A percentile compares a stretch with the other conserved stretches of the same genome.
Conservation (phyloP, 92 coral and sea anemone species). For the Zoanthus sociatus region DNA sequence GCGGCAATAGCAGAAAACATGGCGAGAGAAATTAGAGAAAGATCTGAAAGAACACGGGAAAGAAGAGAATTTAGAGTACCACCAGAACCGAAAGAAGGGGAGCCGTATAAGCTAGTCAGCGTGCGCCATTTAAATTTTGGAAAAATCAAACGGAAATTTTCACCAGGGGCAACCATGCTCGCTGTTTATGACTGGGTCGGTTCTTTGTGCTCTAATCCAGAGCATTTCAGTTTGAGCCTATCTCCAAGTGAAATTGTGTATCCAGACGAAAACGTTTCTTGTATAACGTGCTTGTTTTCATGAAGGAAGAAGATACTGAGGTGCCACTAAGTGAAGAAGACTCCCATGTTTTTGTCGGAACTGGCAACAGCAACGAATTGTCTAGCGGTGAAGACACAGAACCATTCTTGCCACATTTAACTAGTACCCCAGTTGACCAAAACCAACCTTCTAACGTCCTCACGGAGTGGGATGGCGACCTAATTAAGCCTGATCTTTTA, state of each 20-base stretch:
- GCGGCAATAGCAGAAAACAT: not conserved
- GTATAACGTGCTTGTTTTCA: constrained; percentile 5
- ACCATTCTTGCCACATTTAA: not conserved
- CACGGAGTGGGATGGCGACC: constrained; percentile 7
- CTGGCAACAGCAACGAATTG: not conserved
- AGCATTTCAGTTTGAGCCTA: constrained; percentile 37
- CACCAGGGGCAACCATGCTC: constrained; percentile 1
- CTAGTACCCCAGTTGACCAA: constrained; percentile 7
- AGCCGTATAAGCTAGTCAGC: not conserved
- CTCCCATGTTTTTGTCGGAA: not conserved
- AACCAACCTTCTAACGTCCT: not conserved
- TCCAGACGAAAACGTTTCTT: constrained; percentile 14
- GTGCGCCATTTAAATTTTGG: constrained; percentile 51
- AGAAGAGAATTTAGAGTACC: constrained; percentile 13
- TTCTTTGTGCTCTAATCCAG: constrained; percentile 41
- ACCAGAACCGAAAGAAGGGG: constrained; percentile 15
- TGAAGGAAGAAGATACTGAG: not conserved
- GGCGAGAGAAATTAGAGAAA: constrained; percentile 2
- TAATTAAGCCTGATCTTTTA: not conserved
- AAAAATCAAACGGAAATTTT: constrained; percentile 36
- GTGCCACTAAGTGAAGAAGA: constrained; percentile 1
- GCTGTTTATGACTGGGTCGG: constrained; percentile 70
- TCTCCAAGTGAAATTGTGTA: constrained; percentile 2
- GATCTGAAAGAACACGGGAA: not conserved
- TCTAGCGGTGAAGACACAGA: not conserved